phyloP scores from a whole-genome alignment of 2,797 vertebrate genomes.

The Merluccius polli region DNA sequence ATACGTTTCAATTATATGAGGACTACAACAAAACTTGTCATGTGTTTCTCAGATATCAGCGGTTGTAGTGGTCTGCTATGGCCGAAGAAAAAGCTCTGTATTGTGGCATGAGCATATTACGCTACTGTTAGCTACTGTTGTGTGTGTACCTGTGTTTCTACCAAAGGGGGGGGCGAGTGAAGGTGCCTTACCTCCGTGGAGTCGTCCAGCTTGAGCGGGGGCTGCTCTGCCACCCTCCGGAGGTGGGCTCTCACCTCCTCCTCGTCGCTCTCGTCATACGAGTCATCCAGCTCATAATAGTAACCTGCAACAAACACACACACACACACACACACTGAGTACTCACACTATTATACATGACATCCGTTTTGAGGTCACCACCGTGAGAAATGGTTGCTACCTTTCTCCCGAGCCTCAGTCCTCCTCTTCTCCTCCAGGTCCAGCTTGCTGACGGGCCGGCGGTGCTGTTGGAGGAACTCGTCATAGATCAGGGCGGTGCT shows the following conservation, averaged over 20 bases:
- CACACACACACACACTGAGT: constrained; percentile 14
- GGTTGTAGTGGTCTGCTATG: not conserved
- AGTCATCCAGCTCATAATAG: constrained; percentile 97
- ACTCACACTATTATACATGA: not conserved
- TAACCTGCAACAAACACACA: constrained; percentile 76
- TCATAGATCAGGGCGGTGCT: constrained; percentile 82
- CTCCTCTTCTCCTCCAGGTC: constrained; percentile 91
- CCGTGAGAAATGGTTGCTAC: constrained; percentile 55
- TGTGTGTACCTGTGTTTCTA: not conserved
- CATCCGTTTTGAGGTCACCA: not conserved
- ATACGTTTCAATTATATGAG: not conserved
- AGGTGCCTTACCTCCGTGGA: constrained; percentile 82
- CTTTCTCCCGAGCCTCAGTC: constrained; percentile 91
- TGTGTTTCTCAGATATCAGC: not conserved
- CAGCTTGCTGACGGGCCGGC: constrained; percentile 90
- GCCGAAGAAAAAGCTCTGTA: not conserved
- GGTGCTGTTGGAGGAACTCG: constrained; percentile 89
- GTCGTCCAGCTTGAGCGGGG: constrained; percentile 91
- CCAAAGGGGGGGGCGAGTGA: not conserved
- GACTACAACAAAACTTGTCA: not conserved
- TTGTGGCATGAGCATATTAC: not conserved
- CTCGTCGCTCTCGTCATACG: constrained; percentile 95
- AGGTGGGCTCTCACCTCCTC: constrained; percentile 96
- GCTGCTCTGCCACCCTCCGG: constrained; percentile 89
- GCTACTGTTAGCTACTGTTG: not conserved